Evolutionary conservation across 2,113 vertebrate species (phyloP).

Genomic region (Eudyptes chrysolophus): DNA sequence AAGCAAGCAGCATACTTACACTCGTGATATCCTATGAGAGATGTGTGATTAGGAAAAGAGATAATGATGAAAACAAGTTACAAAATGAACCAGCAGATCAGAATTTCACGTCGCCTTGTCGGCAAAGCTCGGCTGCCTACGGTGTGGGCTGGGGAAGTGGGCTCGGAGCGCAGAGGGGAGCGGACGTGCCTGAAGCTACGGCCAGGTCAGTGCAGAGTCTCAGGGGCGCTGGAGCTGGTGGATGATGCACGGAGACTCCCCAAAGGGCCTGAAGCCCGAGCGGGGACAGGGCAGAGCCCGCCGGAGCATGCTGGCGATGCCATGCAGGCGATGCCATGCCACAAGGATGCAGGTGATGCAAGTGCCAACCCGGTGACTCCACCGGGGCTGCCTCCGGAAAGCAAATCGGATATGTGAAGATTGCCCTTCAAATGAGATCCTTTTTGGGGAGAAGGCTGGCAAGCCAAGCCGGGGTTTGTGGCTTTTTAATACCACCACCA

Average conservation of each 20-base stretch:
- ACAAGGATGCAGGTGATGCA: background rate
- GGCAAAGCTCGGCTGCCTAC: background rate
- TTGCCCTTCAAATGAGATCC: background rate
- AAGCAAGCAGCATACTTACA: conserved; percentile 69
- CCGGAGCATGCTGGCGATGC: background rate
- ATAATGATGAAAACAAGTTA: conserved; percentile 63
- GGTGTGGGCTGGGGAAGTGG: background rate
- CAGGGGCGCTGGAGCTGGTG: background rate
- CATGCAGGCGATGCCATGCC: background rate
- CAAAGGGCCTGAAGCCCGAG: background rate
- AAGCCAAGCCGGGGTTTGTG: background rate
- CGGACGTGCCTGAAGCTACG: fast-evolving
- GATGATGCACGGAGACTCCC: background rate
- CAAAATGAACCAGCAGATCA: background rate
- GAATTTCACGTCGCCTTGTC: background rate
- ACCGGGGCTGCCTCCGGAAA: background rate
- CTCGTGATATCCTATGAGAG: conserved; percentile 74
- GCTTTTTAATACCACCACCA: background rate
- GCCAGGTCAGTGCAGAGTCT: background rate
- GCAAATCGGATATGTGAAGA: fast-evolving
- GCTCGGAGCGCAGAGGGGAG: background rate
- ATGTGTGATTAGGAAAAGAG: conserved; percentile 42
- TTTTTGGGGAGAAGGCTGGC: background rate
- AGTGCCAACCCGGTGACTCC: background rate
- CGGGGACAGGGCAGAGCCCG: background rate